A percentile compares a stretch with the other conserved stretches of the same genome.
Evolutionary conservation across 2,113 vertebrate species (phyloP).

Genomic region (Saiga tatarica): DNA sequence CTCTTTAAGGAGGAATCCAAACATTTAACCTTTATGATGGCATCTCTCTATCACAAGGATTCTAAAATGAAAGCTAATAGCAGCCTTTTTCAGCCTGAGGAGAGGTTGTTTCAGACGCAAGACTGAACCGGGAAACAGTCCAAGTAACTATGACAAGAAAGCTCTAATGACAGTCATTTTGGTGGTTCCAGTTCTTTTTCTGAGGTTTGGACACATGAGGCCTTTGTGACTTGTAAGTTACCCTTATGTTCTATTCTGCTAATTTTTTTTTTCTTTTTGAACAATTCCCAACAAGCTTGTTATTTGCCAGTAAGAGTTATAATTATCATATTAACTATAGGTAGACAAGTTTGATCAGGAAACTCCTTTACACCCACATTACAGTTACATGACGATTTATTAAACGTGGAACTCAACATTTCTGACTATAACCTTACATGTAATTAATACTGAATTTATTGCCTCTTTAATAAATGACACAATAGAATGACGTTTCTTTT

Average conservation of each 20-base stretch:
- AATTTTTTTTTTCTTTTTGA: background rate
- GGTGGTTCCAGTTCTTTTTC: too few species aligned
- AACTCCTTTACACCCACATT: background rate
- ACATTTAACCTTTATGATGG: background rate
- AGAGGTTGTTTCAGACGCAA: background rate
- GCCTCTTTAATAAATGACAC: background rate
- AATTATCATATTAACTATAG: background rate
- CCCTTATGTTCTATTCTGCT: background rate
- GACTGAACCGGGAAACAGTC: background rate
- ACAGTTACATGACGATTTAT: background rate
- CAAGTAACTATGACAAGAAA: background rate
- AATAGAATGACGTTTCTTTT: background rate
- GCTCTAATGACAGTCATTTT: too few species aligned
- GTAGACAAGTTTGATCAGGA: background rate
- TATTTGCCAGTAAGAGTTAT: background rate
- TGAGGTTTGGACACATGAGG: background rate
- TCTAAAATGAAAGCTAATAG: background rate
- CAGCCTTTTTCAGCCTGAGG: background rate
- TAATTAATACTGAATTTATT: background rate
- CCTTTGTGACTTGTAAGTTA: background rate
- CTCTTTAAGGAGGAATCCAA: background rate
- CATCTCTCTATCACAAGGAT: background rate
- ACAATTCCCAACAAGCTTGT: background rate
- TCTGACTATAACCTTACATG: background rate
- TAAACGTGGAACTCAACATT: background rate